Evolutionary conservation across 2,113 vertebrate species (phyloP).

Genomic region (Myxocyprinus asiaticus): DNA sequence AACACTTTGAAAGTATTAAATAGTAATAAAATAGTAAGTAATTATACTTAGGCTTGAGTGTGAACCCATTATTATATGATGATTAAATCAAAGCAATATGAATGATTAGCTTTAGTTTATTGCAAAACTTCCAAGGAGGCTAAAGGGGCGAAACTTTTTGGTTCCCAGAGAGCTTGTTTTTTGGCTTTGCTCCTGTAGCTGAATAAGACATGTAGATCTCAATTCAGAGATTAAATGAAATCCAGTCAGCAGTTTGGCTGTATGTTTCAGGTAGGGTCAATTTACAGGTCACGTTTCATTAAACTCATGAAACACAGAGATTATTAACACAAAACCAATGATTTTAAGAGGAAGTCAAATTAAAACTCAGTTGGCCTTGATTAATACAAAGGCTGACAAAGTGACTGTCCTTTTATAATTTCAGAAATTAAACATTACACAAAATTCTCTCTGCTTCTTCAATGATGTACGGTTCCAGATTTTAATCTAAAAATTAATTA

Average conservation of each 20-base stretch:
- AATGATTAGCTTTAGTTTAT: conserved; percentile 1
- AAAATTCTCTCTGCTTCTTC: neutral
- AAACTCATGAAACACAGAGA: neutral
- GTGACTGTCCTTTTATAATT: conserved; percentile 5
- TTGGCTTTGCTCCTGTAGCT: neutral
- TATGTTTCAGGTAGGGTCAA: neutral
- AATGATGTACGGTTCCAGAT: conserved; percentile 1
- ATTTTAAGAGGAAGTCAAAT: conserved; percentile 64
- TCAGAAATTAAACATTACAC: conserved; percentile 12
- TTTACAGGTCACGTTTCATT: neutral
- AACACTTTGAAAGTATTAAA: too few species aligned
- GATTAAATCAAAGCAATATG: neutral
- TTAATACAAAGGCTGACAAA: conserved; percentile 54
- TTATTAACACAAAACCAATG: neutral
- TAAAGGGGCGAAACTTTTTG: too few species aligned
- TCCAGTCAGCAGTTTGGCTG: neutral
- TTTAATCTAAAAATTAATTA: neutral
- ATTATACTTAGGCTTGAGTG: neutral
- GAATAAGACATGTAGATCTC: neutral
- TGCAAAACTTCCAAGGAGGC: neutral
- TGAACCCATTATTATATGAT: neutral
- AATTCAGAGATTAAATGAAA: conserved; percentile 1
- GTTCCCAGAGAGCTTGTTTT: neutral
- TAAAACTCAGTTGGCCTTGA: conserved; percentile 58
- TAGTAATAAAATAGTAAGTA: too few species aligned